phyloP scores from a whole-genome alignment of 2,888 invertebrate genomes.

The Erannis defoliaria region DNA sequence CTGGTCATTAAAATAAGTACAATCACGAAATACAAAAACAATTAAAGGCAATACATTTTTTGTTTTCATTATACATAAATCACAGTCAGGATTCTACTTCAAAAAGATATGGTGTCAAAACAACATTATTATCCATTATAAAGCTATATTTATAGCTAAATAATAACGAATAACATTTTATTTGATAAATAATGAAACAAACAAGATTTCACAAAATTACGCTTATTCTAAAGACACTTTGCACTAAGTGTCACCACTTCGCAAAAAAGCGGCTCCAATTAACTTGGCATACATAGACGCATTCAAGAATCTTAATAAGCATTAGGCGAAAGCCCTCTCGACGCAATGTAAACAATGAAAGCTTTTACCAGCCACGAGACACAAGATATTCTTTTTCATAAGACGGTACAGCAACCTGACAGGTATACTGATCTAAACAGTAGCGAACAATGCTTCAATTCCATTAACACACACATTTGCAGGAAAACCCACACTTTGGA shows the following conservation, averaged over 20 bases:
- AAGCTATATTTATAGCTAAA: too few relatives aligned
- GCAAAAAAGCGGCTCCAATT: slow-evolving; percentile 32
- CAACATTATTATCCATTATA: too few relatives aligned
- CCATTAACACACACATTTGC: slow-evolving; percentile 2
- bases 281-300: slow-evolving; percentile 42
- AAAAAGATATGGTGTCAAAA: too few relatives aligned
- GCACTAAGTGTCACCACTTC: slow-evolving; percentile 4
- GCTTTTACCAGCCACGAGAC: slow-evolving; percentile 41
- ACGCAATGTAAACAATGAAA: slow-evolving; percentile 49
- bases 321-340: slow-evolving; percentile 32
- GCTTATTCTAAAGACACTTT: slow-evolving; percentile 6
- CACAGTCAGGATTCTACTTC: too few relatives aligned
- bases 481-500: background rate
- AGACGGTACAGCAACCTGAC: slow-evolving; percentile 33
- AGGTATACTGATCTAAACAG: slow-evolving; percentile 22
- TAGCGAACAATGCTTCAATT: background rate
- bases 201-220: background rate
- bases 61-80: too few relatives aligned
- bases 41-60: too few relatives aligned
- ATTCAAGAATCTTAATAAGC: slow-evolving; percentile 49
- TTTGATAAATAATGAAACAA: background rate
- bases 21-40: too few relatives aligned
- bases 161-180: too few relatives aligned
- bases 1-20: too few relatives aligned
- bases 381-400: slow-evolving; percentile 45